These are phyloP conservation scores for Liasis olivaceus DNA, from an alignment of 2,797 vertebrate genomes.

Conservation along the genomic window DNA sequence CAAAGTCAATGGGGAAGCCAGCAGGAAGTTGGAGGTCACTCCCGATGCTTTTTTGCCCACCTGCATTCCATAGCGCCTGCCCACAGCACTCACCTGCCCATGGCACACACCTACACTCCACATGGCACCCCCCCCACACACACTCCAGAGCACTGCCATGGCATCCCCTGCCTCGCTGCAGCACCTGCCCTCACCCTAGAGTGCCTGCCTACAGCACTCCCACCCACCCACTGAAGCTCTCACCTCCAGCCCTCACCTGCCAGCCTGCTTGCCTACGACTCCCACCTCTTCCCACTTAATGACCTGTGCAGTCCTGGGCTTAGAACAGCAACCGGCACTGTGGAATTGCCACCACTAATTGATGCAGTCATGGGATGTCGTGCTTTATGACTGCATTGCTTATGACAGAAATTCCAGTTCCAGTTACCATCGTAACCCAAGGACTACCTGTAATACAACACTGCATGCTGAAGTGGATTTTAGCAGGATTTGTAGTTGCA, in stretches of 20 bases:
- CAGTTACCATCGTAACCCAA: background rate
- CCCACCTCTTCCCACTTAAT: background rate
- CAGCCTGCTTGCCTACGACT: background rate
- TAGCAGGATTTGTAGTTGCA: background rate
- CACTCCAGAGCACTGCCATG: background rate
- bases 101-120: background rate
- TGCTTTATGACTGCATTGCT: background rate
- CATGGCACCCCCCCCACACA: background rate
- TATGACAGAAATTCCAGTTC: background rate
- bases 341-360: background rate
- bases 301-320: background rate
- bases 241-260: background rate
- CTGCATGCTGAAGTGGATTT: background rate
- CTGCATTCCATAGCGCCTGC: background rate
- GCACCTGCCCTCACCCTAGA: background rate
- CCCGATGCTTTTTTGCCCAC: background rate
- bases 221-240: background rate
- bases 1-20: background rate
- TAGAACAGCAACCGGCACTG: background rate
- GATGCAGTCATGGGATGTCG: background rate
- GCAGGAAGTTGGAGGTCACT: background rate
- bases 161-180: background rate
- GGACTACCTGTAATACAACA: background rate
- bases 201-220: background rate
- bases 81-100: background rate